Evolutionary conservation across 2,797 vertebrate species (phyloP), one percentile per base, ranked within the genome.

Genomic region (Paramormyrops hopkinsi): DNA sequence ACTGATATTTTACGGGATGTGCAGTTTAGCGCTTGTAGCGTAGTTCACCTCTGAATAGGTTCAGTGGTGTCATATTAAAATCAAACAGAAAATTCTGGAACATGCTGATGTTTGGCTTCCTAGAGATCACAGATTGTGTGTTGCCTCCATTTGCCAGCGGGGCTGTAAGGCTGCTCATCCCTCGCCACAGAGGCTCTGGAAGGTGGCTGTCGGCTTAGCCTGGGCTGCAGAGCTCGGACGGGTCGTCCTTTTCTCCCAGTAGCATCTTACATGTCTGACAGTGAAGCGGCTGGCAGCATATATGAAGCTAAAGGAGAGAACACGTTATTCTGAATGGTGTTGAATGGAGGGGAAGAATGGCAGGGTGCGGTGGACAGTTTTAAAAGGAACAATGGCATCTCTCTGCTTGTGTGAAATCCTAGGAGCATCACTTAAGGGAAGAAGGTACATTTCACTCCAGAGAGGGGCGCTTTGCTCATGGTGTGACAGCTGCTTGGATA

Each of bases 61-160:
- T 69, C 19, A 12, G 62, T 33, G 8, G 62, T 37, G 33, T 73
- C 65, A 50, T 84, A n/a, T 84, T 48, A 22, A 73, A 22, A 84
- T n/a, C 82, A 25, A 48, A 84, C 19, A 25, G 82, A 50, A 48
- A 46, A 11, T 50, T 50, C n/a, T 94, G 93, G 92, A 91, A 95
- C 95, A 93, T 93, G 94, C 92, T 37, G 29, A 62, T 65, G 53
- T 65, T 65, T 65, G 22, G 56, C 59, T 19, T 88, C 37, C 9
- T 59, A 88, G 86, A 73, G 62, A 88, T 51, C 62, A 50, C n/a
- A 19, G 22, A 44, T 8, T 65, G 54, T 62, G 11, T 22, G 12
- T 65, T 12, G 37, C 12, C 62, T 7, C 25, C 62, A 17, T 88
- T 50, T 51, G 46, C 3, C 59, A 50, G 44, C n/a, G 46, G 44